These are phyloP conservation scores for Netelia inedita DNA, from an alignment of 2,888 invertebrate species.

Conservation along the genomic window DNA sequence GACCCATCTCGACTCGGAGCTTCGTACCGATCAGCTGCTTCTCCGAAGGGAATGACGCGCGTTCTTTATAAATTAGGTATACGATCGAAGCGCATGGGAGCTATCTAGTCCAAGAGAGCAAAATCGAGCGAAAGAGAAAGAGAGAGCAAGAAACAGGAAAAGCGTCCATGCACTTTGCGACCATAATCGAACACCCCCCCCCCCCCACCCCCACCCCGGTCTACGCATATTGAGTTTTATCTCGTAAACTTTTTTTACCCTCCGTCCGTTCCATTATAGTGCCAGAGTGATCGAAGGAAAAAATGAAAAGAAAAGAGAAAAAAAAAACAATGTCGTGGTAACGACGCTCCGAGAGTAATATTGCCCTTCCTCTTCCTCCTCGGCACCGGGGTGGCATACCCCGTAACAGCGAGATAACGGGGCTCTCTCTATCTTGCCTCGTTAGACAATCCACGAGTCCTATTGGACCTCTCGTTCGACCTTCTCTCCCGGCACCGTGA, in stretches of 20 bases:
- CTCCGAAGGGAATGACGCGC: neutral
- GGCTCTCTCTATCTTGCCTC: conserved; percentile 32
- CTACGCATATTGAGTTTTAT: conserved; percentile 39
- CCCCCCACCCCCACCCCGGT: no score
- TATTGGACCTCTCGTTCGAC: conserved; percentile 23
- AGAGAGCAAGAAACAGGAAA: neutral
- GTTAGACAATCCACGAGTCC: conserved; percentile 32
- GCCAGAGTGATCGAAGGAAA: neutral
- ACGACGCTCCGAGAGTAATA: neutral
- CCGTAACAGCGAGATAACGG: conserved; percentile 36
- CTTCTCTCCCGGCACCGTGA: conserved; percentile 17
- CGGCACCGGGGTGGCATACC: neutral
- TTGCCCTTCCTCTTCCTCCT: neutral
- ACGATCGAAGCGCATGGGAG: neutral
- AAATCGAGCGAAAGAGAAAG: no score
- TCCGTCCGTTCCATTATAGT: conserved; percentile 20
- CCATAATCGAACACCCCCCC: conserved; percentile 43
- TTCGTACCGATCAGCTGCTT: neutral
- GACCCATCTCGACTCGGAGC: neutral
- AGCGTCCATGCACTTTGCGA: conserved; percentile 43
- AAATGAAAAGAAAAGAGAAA: neutral
- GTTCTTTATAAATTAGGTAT: conserved; percentile 1
- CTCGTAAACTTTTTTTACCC: conserved; percentile 13
- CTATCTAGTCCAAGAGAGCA: neutral
- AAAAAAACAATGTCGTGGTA: conserved; percentile 2